A percentile compares a stretch with the other conserved stretches of the same genome.
Evolutionary conservation across 2,888 invertebrate genomes (phyloP).

Genomic region (Hypomecis punctinalis): DNA sequence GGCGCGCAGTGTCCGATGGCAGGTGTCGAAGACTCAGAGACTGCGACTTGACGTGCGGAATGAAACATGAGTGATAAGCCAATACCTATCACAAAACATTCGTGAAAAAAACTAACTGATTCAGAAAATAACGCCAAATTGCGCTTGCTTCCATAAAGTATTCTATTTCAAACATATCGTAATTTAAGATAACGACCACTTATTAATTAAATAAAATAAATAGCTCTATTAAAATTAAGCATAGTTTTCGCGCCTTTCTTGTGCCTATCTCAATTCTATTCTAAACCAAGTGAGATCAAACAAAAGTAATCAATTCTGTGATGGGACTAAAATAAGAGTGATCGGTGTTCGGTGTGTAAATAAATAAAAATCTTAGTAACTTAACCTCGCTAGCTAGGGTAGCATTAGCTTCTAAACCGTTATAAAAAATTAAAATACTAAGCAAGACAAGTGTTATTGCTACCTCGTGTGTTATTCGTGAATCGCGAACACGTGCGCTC

Average conservation of each 20-base stretch:
- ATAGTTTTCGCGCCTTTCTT: constrained; percentile 78
- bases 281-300: constrained; percentile 71
- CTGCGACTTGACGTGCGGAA: constrained; percentile 81
- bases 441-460: constrained; percentile 42
- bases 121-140: constrained; percentile 73
- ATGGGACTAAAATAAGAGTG: constrained; percentile 70
- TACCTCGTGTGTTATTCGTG: constrained; percentile 30
- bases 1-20: constrained; percentile 76
- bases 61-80: constrained; percentile 74
- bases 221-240: constrained; percentile 59
- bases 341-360: constrained; percentile 67
- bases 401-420: constrained; percentile 48
- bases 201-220: constrained; percentile 58
- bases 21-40: constrained; percentile 81
- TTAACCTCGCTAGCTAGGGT: constrained; percentile 60
- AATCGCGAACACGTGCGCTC: constrained; percentile 36
- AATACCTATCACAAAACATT: constrained; percentile 43
- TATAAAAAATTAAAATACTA: constrained; percentile 27
- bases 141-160: constrained; percentile 82
- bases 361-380: constrained; percentile 47
- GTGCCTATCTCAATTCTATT: constrained; percentile 79
- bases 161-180: constrained; percentile 81
- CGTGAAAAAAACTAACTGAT: constrained; percentile 47
- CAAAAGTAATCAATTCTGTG: constrained; percentile 71
- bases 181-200: constrained; percentile 72